Evolutionary conservation across 2,888 invertebrate species (phyloP).

Genomic region (Cremastobaeus sp.): DNA sequence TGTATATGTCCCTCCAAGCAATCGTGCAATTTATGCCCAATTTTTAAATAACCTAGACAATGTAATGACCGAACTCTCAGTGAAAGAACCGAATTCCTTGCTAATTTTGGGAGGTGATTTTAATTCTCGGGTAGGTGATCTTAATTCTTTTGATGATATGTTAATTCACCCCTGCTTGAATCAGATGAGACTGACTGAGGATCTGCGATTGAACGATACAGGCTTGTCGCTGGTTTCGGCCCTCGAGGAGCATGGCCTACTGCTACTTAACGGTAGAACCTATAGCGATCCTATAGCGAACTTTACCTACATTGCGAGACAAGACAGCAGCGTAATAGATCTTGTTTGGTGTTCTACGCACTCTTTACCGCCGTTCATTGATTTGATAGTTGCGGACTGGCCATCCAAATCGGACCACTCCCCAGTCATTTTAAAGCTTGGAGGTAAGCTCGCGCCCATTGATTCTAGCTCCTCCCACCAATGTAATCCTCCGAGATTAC

Average conservation of each 20-base stretch:
- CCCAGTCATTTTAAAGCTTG: background rate
- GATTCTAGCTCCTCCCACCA: too few species aligned
- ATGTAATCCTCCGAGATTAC: background rate
- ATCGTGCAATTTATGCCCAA: background rate
- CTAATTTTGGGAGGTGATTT: constrained; percentile 4
- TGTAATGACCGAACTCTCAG: background rate
- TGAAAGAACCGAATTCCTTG: background rate
- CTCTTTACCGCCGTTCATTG: background rate
- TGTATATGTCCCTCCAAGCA: background rate
- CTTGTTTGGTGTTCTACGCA: background rate
- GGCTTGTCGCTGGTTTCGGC: background rate
- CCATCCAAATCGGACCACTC: constrained; percentile 1
- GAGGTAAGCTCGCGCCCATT: background rate
- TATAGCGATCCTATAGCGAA: background rate
- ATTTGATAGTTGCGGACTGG: background rate
- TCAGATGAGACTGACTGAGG: background rate
- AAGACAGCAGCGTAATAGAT: constrained; percentile 1
- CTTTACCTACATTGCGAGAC: background rate
- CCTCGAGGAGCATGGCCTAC: background rate
- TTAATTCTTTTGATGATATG: background rate
- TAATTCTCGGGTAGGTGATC: constrained; percentile 7
- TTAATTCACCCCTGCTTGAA: background rate
- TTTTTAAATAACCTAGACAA: background rate
- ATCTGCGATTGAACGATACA: background rate
- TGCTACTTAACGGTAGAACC: constrained; percentile 2